Conservation (phyloP, 2,888 invertebrate species). For the Stegana nigrithorax region DNA sequence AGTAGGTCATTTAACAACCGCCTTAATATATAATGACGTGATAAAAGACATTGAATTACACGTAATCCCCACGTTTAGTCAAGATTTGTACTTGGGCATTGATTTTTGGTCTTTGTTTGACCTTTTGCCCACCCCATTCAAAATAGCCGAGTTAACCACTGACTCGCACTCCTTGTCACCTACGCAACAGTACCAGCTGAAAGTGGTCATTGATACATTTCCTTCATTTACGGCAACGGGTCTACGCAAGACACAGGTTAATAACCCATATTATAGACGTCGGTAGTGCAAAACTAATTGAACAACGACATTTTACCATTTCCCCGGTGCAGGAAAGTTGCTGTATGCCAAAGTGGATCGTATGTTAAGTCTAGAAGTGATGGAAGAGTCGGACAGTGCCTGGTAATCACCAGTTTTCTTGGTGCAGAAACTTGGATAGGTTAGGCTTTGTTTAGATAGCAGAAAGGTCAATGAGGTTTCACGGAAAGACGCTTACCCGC, state of each 20-base stretch:
- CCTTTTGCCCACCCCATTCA: neutral
- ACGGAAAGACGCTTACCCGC: neutral
- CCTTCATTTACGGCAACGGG: neutral
- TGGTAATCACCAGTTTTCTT: neutral
- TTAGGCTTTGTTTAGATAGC: neutral
- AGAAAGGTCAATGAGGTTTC: neutral
- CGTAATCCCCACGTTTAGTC: neutral
- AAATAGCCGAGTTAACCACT: neutral
- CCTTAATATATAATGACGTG: neutral
- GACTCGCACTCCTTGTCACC: neutral
- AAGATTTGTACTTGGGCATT: neutral
- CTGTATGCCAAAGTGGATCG: neutral
- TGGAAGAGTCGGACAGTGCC: slow-evolving; percentile 37
- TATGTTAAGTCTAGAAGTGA: slow-evolving; percentile 24
- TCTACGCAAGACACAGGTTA: neutral
- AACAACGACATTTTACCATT: neutral
- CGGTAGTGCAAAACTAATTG: neutral
- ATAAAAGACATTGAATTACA: neutral
- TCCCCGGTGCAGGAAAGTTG: neutral
- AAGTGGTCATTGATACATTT: neutral
- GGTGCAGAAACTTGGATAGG: neutral
- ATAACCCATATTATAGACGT: neutral
- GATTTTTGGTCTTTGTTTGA: neutral
- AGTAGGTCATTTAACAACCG: neutral
- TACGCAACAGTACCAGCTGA: neutral